phyloP scores from a whole-genome alignment of 1,140 invertebrate species.

The Luehdorfia chinensis region DNA sequence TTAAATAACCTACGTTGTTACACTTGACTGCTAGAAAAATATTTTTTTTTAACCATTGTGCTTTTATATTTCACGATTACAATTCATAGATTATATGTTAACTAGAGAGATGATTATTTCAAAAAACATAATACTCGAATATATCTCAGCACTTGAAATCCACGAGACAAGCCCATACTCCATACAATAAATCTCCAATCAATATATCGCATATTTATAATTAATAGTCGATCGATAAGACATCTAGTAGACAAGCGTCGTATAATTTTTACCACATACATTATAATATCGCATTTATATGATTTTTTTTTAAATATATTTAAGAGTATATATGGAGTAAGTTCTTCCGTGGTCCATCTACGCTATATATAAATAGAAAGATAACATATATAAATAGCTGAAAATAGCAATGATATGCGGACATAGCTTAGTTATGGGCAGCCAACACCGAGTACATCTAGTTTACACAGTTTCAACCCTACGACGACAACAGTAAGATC shows the following conservation, averaged over 20 bases:
- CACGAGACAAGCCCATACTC: neutral
- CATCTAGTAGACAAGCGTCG: neutral
- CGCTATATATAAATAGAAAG: neutral
- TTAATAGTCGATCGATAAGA: too few relatives aligned
- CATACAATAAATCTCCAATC: neutral
- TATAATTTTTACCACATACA: neutral
- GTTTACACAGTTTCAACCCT: neutral
- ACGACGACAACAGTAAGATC: neutral
- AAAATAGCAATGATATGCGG: constrained; percentile 6
- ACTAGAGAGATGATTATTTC: neutral
- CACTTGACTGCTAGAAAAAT: neutral
- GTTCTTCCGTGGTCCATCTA: neutral
- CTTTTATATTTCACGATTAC: neutral
- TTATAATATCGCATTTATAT: neutral
- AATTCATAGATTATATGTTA: neutral
- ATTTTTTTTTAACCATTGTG: neutral
- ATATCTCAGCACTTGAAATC: neutral
- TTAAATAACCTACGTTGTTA: neutral
- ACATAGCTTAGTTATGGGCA: constrained; percentile 15
- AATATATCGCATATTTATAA: too few relatives aligned
- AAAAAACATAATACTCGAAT: neutral
- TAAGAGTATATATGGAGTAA: too few relatives aligned
- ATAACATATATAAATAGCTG: constrained; percentile 5
- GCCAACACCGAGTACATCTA: constrained; percentile 17
- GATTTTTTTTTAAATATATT: neutral